Evolutionary conservation across 1,140 invertebrate genomes (phyloP), one percentile per base, ranked within the genome.

Genomic region (Lasioglossum baleicum): DNA sequence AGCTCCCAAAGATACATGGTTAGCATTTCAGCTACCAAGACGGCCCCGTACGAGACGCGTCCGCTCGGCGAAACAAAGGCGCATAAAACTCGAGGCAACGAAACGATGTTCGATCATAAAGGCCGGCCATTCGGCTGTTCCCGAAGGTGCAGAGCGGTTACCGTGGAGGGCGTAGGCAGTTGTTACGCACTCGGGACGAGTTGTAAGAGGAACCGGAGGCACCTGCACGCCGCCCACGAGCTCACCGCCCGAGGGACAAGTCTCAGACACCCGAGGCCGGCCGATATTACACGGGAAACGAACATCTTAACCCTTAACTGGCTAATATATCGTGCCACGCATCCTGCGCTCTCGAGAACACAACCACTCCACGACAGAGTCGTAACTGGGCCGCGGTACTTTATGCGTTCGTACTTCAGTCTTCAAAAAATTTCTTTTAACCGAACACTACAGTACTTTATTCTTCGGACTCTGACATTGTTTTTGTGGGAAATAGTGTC

Each of bases 221-320:
- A 91, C 90, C 90, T 91, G 90, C 87, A 63, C 85, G 79, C 88
- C 90, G 90, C 90, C 90, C 89, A 90, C 90, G 84, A 88, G 85
- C 81, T 82, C 83, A 86, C 80, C 83, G 20, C 20, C 56, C 7
- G 70, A 76, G 83, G 85, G 81, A 86, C 42, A 51, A 58, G 75
- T 81, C 78, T 77, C 82, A 69, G 69, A 83, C 81, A 81, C 83
- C 80, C 83, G 80, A 75, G 82, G 58, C 77, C 53, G 72, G 72
- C 20, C 65, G 71, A 82, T 83, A 87, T 87, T 84, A 82, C 65
- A 35, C 65, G 69, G 69, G 72, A 70, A 83, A 74, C 83, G 83
- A 87, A 87, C 83, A 85, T 87, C 73, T 82, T 85, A 86, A 88
- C 80, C 77, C 83, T 85, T 78, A 78, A 78, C 75, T 56, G 68